Evolutionary conservation across 1,140 invertebrate genomes (phyloP).

Genomic region (Drosophila sproati): DNA sequence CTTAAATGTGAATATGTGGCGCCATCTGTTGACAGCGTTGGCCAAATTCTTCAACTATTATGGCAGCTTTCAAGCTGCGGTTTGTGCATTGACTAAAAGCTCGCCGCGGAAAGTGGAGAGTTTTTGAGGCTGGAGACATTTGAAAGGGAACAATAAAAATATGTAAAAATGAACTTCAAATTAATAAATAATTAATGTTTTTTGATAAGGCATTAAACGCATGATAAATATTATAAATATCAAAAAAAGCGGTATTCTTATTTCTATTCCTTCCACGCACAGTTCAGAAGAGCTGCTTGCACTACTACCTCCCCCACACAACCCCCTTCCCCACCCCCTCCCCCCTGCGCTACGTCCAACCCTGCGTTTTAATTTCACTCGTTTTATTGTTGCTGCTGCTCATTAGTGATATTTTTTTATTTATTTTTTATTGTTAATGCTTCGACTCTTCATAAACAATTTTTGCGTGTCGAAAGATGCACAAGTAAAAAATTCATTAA

Average conservation of each 20-base stretch:
- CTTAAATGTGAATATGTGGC: not conserved
- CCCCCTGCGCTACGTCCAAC: not conserved
- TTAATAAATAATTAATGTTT: no score
- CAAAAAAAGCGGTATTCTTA: no score
- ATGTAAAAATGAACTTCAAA: no score
- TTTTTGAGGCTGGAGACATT: not conserved
- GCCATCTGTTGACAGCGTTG: slow-evolving; percentile 24
- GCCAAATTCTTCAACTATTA: slow-evolving; percentile 21
- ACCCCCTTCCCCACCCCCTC: no score
- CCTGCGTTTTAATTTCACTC: not conserved
- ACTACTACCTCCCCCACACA: no score
- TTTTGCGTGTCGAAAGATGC: slow-evolving; percentile 12
- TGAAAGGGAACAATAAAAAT: not conserved
- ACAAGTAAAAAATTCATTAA: slow-evolving; percentile 19
- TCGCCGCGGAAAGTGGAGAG: not conserved
- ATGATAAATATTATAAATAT: no score
- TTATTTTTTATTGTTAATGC: slow-evolving; percentile 1
- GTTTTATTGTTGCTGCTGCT: not conserved
- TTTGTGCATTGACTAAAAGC: slow-evolving; percentile 1
- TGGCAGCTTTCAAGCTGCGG: slow-evolving; percentile 38
- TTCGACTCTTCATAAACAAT: slow-evolving; percentile 13
- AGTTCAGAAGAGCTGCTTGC: no score
- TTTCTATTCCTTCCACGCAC: no score
- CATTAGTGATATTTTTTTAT: not conserved
- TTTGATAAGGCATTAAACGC: no score